Conservation (phyloP, 2,797 vertebrate species). For the Syngnathus acus region DNA sequence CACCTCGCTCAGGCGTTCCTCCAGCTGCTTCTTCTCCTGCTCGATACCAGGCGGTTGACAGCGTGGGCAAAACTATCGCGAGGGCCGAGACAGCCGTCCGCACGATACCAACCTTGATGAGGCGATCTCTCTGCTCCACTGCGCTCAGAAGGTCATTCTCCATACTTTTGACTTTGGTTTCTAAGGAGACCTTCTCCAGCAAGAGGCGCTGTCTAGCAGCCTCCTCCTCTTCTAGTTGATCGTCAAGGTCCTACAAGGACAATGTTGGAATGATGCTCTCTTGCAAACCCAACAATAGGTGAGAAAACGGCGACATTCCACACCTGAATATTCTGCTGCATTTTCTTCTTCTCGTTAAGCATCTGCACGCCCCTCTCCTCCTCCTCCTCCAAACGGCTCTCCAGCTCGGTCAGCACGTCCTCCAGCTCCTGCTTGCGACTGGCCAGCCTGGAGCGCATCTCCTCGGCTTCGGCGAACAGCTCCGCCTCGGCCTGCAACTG, state of each 20-base stretch:
- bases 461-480: conserved; percentile 85
- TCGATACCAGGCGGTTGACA: not conserved
- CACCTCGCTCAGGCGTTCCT: conserved; percentile 81
- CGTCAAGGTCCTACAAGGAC: conserved; percentile 78
- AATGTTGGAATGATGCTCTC: not conserved
- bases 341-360: conserved; percentile 77
- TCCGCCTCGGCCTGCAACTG: conserved; percentile 85
- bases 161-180: conserved; percentile 82
- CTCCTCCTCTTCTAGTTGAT: conserved; percentile 86
- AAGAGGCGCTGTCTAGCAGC: conserved; percentile 83
- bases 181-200: conserved; percentile 83
- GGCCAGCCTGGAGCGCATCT: conserved; percentile 78
- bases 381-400: conserved; percentile 82
- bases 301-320: not conserved
- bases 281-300: not conserved
- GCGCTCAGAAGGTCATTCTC: conserved; percentile 71
- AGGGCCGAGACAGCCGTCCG: not conserved
- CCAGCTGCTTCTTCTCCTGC: conserved; percentile 82
- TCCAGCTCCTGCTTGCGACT: conserved; percentile 85
- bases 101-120: conserved; percentile 70
- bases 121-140: conserved; percentile 78
- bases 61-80: not conserved
- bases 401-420: conserved; percentile 79
- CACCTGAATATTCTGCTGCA: conserved; percentile 84
- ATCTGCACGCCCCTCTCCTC: conserved; percentile 79